Evolutionary conservation across 2,888 invertebrate species (phyloP).

Genomic region (Ramazzottius varieornatus): DNA sequence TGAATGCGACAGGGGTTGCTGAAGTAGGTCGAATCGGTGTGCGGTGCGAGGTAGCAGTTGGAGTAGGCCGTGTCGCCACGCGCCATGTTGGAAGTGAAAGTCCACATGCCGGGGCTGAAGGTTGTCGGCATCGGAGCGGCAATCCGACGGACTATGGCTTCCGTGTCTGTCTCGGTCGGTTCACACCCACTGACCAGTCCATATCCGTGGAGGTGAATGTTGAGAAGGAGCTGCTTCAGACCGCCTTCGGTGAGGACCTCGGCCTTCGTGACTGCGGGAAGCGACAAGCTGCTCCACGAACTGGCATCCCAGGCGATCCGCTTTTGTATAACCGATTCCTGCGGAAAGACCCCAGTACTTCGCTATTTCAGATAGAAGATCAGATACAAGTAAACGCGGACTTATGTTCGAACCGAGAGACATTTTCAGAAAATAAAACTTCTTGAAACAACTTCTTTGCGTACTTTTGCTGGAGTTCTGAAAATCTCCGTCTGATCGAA

Average conservation of each 20-base stretch:
- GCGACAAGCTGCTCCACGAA: not conserved
- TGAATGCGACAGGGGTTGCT: conserved; percentile 35
- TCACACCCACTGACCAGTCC: not conserved
- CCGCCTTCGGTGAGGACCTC: not conserved
- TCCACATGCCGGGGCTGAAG: conserved; percentile 46
- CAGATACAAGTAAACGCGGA: no score
- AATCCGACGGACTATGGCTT: not conserved
- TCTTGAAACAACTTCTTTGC: no score
- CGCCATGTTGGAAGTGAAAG: conserved; percentile 31
- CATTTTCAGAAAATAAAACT: no score
- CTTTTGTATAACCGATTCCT: no score
- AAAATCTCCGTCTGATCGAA: no score
- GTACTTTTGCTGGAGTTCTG: no score
- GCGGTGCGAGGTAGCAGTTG: conserved; percentile 36
- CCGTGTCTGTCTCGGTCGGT: not conserved
- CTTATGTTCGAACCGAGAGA: no score
- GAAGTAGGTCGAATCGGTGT: conserved; percentile 53
- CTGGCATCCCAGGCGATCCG: no score
- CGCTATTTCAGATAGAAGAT: no score
- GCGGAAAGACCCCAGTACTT: no score
- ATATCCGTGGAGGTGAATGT: not conserved
- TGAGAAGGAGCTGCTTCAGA: not conserved
- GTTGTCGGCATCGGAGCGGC: conserved; percentile 34
- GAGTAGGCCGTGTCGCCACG: conserved; percentile 48
- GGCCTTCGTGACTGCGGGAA: not conserved